phyloP scores from a whole-genome alignment of 2,113 vertebrate genomes.

The Pollachius pollachius region DNA sequence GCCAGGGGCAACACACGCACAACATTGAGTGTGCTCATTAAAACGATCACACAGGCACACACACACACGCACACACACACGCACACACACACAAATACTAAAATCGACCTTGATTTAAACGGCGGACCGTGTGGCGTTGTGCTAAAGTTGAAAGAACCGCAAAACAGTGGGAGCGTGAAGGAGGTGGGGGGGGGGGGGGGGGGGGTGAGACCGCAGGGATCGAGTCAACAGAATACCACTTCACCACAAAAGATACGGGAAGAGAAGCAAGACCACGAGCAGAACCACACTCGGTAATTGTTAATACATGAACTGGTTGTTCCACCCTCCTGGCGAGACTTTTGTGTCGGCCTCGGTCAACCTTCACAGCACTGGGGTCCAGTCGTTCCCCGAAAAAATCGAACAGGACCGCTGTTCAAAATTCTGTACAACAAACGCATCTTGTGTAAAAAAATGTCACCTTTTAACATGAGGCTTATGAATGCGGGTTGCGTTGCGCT shows the following conservation, averaged over 20 bases:
- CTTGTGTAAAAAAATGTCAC: too few species aligned
- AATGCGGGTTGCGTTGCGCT: too few species aligned
- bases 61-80: conserved; percentile 15
- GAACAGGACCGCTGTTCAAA: too few species aligned
- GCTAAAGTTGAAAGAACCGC: too few species aligned
- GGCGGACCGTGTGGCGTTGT: neutral
- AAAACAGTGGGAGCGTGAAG: neutral
- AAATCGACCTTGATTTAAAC: conserved; percentile 1
- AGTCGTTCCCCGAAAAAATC: too few species aligned
- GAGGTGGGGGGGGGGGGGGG: neutral
- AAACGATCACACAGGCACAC: conserved; percentile 1
- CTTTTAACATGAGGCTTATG: too few species aligned
- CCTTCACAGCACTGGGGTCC: too few species aligned
- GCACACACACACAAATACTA: conserved; percentile 9
- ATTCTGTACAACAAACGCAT: too few species aligned
- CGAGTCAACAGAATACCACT: neutral
- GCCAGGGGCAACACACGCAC: conserved; percentile 12
- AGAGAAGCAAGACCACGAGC: neutral
- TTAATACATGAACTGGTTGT: too few species aligned
- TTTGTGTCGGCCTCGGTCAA: too few species aligned
- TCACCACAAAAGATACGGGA: neutral
- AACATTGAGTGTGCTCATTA: neutral
- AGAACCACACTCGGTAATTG: neutral
- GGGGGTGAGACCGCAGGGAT: neutral
- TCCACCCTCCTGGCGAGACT: too few species aligned